Conservation (phyloP, 2,113 vertebrate species). For the Dipodomys ordii region DNA sequence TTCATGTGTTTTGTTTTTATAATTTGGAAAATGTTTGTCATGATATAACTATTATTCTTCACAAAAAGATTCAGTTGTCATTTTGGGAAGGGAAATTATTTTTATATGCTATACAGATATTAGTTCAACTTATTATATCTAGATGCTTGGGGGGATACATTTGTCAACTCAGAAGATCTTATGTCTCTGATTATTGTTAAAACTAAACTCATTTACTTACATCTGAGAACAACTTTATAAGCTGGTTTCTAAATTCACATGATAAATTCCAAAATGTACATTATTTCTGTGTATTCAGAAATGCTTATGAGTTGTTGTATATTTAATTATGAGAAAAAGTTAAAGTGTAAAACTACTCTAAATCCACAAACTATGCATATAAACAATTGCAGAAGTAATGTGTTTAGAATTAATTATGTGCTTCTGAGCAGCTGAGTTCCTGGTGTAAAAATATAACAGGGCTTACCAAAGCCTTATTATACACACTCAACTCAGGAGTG, state of each 20-base stretch:
- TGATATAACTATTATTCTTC: not conserved
- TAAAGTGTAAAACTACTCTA: not conserved
- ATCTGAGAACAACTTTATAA: not conserved
- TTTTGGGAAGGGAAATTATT: not conserved
- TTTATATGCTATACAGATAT: not conserved
- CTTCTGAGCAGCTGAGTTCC: not conserved
- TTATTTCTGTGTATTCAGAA: not conserved
- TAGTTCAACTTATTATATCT: not conserved
- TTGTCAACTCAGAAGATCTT: not conserved
- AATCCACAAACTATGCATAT: not conserved
- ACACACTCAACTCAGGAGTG: not conserved
- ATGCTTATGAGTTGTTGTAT: not conserved
- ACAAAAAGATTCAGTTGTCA: not conserved
- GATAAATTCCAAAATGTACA: not conserved
- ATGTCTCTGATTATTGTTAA: not conserved
- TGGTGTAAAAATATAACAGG: not conserved
- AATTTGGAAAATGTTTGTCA: not conserved
- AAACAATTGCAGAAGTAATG: not conserved
- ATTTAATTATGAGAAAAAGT: slow-evolving; percentile 23
- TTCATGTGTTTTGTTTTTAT: not conserved
- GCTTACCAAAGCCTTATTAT: not conserved
- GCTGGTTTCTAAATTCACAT: slow-evolving; percentile 30
- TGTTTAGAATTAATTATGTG: not conserved
- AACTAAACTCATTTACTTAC: not conserved
- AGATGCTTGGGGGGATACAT: not conserved